Evolutionary conservation across 1,140 invertebrate genomes (phyloP), one percentile per base, ranked within the genome.

Genomic region (Holcopasites calliopsidis): DNA sequence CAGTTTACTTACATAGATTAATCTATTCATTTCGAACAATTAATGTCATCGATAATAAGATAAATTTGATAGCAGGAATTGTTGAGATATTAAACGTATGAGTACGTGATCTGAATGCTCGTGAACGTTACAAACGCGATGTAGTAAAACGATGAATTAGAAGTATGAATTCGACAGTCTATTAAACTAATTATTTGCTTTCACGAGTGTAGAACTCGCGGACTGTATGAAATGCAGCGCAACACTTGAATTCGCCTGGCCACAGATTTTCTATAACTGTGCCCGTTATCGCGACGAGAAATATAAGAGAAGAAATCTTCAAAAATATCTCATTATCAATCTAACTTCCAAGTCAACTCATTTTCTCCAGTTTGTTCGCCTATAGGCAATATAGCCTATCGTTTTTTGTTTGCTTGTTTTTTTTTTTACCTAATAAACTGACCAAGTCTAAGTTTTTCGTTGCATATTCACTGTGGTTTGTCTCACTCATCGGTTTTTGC

Each of bases 381-480:
- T 70, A 80, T 35, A 21, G n/a, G 38, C 40, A 18, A 49, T 79
- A 68, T 71, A 71, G 44, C 47, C 35, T 84, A 71, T 11, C 40
- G 52, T 83, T 68, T 21, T 21, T 21, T 35, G 35, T 79, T 35
- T 44, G 52, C 82, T 68, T 21, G 11, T 21, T 35, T 58, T 79
- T 35, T 13, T 44, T 38, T 80, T 80, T 88, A 86, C 55, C 85
- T 78, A 84, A 82, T 85, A 75, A 73, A 77, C 75, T 86, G 85
- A 85, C 86, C 83, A 80, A 89, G 83, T 86, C 83, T 89, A 88
- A 83, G 77, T 84, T 79, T 83, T 90, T 91, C 89, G 89, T 90
- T 91, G 89, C 89, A 82, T 82, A 87, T 88, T 87, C 87, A 87
- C 80, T 86, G 80, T 79, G 85, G 71, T 85, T 86, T 77, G 77